phyloP scores from a whole-genome alignment of 2,113 vertebrate genomes.

The Poeciliopsis retropinna region DNA sequence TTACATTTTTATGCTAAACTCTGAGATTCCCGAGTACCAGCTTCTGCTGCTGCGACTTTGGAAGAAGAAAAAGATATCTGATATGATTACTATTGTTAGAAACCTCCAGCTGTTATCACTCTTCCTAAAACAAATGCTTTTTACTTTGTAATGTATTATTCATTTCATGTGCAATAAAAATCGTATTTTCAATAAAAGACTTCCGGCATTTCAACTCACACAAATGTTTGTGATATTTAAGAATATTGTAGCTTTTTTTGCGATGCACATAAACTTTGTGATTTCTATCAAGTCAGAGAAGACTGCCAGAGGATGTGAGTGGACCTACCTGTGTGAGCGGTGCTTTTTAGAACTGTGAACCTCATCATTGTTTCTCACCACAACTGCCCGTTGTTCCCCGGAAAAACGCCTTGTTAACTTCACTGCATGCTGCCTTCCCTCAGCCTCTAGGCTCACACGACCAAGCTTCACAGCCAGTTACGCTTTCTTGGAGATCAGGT shows the following conservation, averaged over 20 bases:
- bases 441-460: background rate
- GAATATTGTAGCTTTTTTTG: background rate
- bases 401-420: constrained; percentile 1
- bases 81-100: background rate
- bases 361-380: background rate
- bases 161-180: background rate
- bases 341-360: background rate
- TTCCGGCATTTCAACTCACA: background rate
- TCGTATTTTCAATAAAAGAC: background rate
- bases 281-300: background rate
- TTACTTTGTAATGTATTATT: background rate
- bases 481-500: background rate
- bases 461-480: background rate
- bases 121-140: background rate
- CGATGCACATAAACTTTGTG: background rate
- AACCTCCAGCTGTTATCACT: background rate
- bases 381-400: background rate
- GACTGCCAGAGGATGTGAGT: background rate
- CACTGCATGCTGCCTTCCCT: background rate
- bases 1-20: constrained; percentile 3
- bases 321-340: background rate
- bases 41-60: background rate
- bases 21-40: background rate
- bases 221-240: background rate
- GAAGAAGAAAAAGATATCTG: constrained; percentile 7